A percentile compares a stretch with the other conserved stretches of the same genome.
Conservation (phyloP, 2,888 invertebrate species). For the Caenorhabditis drosophilae region DNA sequence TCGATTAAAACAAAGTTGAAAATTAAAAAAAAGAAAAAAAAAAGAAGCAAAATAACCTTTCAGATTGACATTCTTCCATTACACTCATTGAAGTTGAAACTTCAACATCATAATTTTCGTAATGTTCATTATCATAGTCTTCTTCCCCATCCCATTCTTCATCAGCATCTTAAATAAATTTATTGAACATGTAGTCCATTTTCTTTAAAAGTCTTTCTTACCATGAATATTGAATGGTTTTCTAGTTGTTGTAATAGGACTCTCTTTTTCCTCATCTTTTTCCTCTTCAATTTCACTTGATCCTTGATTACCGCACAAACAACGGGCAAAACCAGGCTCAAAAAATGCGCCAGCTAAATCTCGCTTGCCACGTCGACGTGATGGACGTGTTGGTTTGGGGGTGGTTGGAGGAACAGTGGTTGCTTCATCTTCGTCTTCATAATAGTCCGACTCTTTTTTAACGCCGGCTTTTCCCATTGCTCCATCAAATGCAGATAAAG, state of each 20-base stretch:
- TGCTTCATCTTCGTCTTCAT: conserved; percentile 17
- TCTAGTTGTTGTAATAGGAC: conserved; percentile 19
- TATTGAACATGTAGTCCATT: not conserved
- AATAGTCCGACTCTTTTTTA: conserved; percentile 23
- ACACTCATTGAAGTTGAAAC: conserved; percentile 27
- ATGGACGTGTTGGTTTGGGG: conserved; percentile 16
- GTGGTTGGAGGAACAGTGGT: conserved; percentile 25
- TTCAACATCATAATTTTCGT: conserved; percentile 30
- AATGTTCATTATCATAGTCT: conserved; percentile 31
- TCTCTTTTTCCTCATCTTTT: conserved; percentile 27
- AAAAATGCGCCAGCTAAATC: conserved; percentile 49
- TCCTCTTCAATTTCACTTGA: conserved; percentile 36
- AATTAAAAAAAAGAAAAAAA: too few species aligned
- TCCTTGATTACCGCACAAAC: conserved; percentile 38
- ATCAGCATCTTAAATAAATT: conserved; percentile 20
- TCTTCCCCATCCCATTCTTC: conserved; percentile 37
- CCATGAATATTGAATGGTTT: conserved; percentile 36
- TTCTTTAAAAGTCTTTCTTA: conserved; percentile 6
- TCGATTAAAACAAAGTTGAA: not conserved
- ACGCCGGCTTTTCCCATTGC: conserved; percentile 62
- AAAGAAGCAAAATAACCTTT: too few species aligned
- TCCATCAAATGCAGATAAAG: conserved; percentile 61
- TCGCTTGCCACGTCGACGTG: conserved; percentile 31
- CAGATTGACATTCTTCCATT: conserved; percentile 38
- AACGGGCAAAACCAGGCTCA: conserved; percentile 51